Evolutionary conservation across 1,140 invertebrate species (phyloP).

Genomic region (Piezodorus guildinii): DNA sequence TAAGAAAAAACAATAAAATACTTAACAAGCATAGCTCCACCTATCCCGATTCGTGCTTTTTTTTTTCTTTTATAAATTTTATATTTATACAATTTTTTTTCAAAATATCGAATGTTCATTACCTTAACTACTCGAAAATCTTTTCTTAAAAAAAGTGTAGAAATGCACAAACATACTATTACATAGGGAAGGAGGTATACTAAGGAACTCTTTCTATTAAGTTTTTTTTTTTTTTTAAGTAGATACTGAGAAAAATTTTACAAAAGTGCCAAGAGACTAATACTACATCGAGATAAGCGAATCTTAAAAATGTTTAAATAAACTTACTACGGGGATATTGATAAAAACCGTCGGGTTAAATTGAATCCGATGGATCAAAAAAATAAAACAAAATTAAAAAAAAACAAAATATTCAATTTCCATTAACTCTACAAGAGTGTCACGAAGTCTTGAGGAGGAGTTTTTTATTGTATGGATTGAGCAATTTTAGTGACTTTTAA

Average conservation of each 20-base stretch:
- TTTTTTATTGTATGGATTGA: slow-evolving; percentile 25
- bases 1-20: background rate
- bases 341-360: too few species aligned
- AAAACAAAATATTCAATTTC: slow-evolving; percentile 1
- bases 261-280: slow-evolving; percentile 18
- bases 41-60: background rate
- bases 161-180: slow-evolving; percentile 18
- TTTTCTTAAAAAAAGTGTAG: slow-evolving; percentile 19
- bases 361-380: too few species aligned
- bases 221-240: slow-evolving; percentile 11
- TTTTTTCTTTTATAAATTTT: background rate
- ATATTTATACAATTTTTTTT: background rate
- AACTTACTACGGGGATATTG: too few species aligned
- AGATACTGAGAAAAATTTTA: slow-evolving; percentile 15
- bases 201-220: slow-evolving; percentile 16
- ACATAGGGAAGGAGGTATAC: slow-evolving; percentile 5
- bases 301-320: slow-evolving; percentile 5
- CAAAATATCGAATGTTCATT: background rate
- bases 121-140: too few species aligned
- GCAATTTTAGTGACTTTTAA: slow-evolving; percentile 24
- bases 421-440: slow-evolving; percentile 10
- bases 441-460: slow-evolving; percentile 23
- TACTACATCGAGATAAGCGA: slow-evolving; percentile 19
- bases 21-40: slow-evolving; percentile 13
- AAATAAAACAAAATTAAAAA: too few species aligned